Conservation (phyloP, 2,888 invertebrate species). For the Drosophila formosana region DNA sequence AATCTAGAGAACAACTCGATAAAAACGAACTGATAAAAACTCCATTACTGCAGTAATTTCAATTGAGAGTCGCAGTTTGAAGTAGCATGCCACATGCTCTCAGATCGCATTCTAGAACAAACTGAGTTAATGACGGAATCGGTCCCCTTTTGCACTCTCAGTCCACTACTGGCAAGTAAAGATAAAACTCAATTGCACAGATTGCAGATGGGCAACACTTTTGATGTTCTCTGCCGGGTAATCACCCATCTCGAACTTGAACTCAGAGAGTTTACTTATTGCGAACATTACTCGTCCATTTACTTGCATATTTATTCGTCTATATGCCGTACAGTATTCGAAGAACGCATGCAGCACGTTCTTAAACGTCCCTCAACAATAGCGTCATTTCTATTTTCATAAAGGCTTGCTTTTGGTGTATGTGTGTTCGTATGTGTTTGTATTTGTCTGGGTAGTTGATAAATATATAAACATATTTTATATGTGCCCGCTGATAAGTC, state of each 20-base stretch:
- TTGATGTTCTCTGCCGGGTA: constrained; percentile 28
- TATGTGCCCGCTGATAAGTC: constrained; percentile 49
- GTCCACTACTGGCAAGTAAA: constrained; percentile 33
- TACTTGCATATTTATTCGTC: background rate
- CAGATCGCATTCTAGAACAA: constrained; percentile 25
- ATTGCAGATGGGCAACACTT: constrained; percentile 37
- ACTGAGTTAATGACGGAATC: constrained; percentile 43
- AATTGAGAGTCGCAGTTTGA: constrained; percentile 29
- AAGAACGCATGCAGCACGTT: constrained; percentile 32
- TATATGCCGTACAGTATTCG: constrained; percentile 24
- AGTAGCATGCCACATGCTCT: constrained; percentile 33
- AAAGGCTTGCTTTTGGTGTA: constrained; percentile 58
- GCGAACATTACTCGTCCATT: background rate
- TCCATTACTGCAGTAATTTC: constrained; percentile 14
- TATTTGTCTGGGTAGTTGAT: constrained; percentile 59
- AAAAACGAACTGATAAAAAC: constrained; percentile 25
- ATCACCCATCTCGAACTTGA: constrained; percentile 35
- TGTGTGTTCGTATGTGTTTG: constrained; percentile 40
- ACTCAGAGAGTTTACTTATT: constrained; percentile 17
- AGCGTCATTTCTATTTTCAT: constrained; percentile 79
- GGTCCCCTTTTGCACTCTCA: constrained; percentile 13
- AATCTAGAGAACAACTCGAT: constrained; percentile 16
- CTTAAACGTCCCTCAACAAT: constrained; percentile 44
- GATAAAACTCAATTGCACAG: constrained; percentile 67
- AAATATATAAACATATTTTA: constrained; percentile 47